These are phyloP conservation scores for Muscicapa comitata DNA, from an alignment of 2,797 vertebrate genomes.

Conservation along the genomic window DNA sequence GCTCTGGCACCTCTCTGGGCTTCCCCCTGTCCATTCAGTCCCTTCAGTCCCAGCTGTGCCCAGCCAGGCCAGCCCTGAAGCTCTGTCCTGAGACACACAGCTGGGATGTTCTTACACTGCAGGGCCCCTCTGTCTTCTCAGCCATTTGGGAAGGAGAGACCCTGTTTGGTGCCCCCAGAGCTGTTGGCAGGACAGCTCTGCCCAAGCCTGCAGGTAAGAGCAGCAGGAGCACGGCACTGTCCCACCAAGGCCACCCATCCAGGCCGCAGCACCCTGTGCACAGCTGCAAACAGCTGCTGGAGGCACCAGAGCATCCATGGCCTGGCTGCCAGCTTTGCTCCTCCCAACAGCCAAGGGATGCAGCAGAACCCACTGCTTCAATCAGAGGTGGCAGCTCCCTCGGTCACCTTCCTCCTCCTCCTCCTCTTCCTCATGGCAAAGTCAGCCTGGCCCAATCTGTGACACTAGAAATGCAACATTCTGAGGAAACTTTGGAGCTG, in stretches of 20 bases:
- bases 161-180: not conserved
- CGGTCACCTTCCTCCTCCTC: not conserved
- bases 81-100: not conserved
- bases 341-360: not conserved
- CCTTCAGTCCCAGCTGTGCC: not conserved
- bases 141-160: not conserved
- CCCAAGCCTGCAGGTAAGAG: not conserved
- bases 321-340: not conserved
- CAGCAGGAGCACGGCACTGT: not conserved
- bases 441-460: accelerated
- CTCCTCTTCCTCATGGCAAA: not conserved
- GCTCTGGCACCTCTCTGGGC: not conserved
- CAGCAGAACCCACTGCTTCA: not conserved
- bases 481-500: not conserved
- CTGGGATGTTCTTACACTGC: not conserved
- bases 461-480: not conserved
- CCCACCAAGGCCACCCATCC: accelerated
- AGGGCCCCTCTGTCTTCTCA: not conserved
- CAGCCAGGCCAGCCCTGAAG: not conserved
- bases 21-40: not conserved
- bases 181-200: not conserved
- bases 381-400: not conserved
- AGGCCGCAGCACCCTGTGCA: not conserved
- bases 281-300: not conserved
- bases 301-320: not conserved